These are phyloP conservation scores for Melinopterus prodromus DNA, from an alignment of 2,888 invertebrate species.

Conservation along the genomic window DNA sequence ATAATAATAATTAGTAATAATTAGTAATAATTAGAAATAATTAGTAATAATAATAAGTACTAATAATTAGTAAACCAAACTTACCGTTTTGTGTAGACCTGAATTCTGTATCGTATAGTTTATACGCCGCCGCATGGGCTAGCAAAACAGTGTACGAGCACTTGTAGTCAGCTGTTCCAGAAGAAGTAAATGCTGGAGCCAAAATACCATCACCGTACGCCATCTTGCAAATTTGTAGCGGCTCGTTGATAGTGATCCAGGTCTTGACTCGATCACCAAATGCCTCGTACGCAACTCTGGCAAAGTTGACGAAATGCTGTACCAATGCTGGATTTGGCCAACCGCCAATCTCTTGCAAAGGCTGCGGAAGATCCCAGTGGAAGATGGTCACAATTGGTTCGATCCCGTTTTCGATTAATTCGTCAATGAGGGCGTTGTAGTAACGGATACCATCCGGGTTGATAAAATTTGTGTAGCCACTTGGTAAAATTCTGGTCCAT, in stretches of 20 bases:
- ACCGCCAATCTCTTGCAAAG: slow-evolving; percentile 65
- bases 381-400: slow-evolving; percentile 59
- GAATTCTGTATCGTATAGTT: slow-evolving; percentile 58
- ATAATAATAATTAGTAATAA: no score
- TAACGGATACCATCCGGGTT: slow-evolving; percentile 77
- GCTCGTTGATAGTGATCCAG: slow-evolving; percentile 65
- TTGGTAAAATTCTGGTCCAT: slow-evolving; percentile 80
- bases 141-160: slow-evolving; percentile 62
- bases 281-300: slow-evolving; percentile 55
- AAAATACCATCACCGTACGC: slow-evolving; percentile 56
- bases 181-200: slow-evolving; percentile 60
- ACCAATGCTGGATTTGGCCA: slow-evolving; percentile 68
- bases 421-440: slow-evolving; percentile 79
- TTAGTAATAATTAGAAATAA: no score
- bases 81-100: slow-evolving; percentile 52
- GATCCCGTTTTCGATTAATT: slow-evolving; percentile 63
- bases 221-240: slow-evolving; percentile 48
- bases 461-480: slow-evolving; percentile 70
- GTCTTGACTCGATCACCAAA: slow-evolving; percentile 51
- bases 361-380: slow-evolving; percentile 52
- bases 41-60: no score
- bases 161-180: slow-evolving; percentile 66
- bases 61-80: slow-evolving; percentile 10
- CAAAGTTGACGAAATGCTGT: slow-evolving; percentile 64
- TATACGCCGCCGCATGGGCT: slow-evolving; percentile 61